These are phyloP conservation scores for Aramus guarauna DNA, from an alignment of 2,113 vertebrate genomes.

Conservation along the genomic window DNA sequence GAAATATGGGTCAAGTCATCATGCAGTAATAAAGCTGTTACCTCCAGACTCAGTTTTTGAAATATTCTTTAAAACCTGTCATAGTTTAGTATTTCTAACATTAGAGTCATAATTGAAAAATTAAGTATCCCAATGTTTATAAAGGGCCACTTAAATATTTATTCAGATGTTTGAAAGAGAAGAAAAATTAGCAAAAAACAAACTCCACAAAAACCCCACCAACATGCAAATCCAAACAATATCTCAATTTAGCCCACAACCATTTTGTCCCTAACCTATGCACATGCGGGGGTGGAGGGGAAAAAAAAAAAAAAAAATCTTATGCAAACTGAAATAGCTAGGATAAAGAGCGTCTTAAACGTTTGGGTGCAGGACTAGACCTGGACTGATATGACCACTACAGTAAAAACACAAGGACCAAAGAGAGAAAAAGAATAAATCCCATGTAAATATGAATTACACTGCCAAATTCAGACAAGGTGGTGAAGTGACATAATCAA, in stretches of 20 bases:
- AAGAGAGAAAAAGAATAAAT: neutral
- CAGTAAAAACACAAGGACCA: neutral
- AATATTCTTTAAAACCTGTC: constrained; percentile 35
- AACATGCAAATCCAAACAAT: neutral
- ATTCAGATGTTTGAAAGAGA: neutral
- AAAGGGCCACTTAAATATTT: neutral
- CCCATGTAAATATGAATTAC: neutral
- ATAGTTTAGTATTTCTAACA: neutral
- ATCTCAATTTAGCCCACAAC: neutral
- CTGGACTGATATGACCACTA: neutral
- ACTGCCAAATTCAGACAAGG: neutral
- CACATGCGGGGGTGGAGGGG: too few relatives aligned
- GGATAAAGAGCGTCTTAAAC: neutral
- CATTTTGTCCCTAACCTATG: neutral
- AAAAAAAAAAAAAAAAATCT: neutral
- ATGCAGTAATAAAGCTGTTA: constrained; percentile 73
- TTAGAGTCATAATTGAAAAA: neutral
- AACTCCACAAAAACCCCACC: accelerated
- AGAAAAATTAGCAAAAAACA: neutral
- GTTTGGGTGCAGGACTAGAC: neutral
- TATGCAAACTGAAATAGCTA: neutral
- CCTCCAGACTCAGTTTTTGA: constrained; percentile 42
- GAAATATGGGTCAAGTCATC: constrained; percentile 78
- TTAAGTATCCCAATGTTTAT: neutral
- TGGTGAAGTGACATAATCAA: constrained; percentile 45